Base-by-base conservation (phyloP, 64 coral and sea anemone species). In the Cladopsammia gracilis region DNA sequence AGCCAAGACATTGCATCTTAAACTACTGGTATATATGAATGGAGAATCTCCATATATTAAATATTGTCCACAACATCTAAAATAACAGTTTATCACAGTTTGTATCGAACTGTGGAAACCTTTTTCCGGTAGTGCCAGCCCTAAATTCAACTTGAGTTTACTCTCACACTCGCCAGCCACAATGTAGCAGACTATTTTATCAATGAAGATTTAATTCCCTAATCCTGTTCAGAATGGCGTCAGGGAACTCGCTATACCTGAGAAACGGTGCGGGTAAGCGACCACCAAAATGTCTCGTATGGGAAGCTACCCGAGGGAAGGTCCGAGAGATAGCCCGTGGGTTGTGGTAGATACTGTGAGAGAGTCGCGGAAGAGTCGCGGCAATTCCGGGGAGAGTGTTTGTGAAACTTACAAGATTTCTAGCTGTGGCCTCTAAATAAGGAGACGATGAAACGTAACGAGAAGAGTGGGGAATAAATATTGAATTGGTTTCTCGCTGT, bases 171-270 rank as follows among this genome's bases (percentile, higher is more conserved):
- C 34, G 34, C 34, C 34, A 2, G 34, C 0, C 34, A 34, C 34
- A 34, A 0, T 34, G 34, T 2, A 34, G 34, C 34, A 34, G 34
- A 34, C 34, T 34, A 34, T 34, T 34, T 34, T 34, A 16, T 72
- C n/a, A 77, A 18, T 57, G 75, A 83, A 64, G 58, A n/a, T 64
- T 62, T 20, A 23, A 24, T 19, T 83, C 42, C 22, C 44, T 62
- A 46, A 84, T 64, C 24, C 80, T 84, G 20, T 84, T 84, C 13
- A 84, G 62, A 84, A 84, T 42, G 3, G 60, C 45, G 12, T 84
- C 43, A 46, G 79, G 47, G 45, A 84, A 84, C 61, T 64, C 62
- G 20, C 45, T 34, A 14, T 50, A 43, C 15, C 62, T 68, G 22
- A 23, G 20, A 50, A 67, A 68, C 19, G 62, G 20, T 68, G 62